phyloP scores from a whole-genome alignment of 2,113 vertebrate species.

The Ciconia stormi region DNA sequence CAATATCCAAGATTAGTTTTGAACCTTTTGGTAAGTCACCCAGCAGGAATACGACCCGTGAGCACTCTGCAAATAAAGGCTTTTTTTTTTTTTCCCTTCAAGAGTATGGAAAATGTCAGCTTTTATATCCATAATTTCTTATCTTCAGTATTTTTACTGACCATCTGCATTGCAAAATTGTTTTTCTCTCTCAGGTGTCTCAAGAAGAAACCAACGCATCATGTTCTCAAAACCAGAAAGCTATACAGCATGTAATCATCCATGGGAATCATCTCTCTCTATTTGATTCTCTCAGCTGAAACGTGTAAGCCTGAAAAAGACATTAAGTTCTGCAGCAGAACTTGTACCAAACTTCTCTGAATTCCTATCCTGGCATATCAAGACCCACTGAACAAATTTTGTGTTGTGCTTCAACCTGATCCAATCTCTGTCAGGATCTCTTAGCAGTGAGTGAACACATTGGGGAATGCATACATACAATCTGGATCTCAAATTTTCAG shows the following conservation, averaged over 20 bases:
- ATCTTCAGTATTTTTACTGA: not conserved
- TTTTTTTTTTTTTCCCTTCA: too few relatives aligned
- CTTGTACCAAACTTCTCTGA: not conserved
- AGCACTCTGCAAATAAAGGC: not conserved
- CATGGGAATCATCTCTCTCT: not conserved
- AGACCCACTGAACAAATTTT: not conserved
- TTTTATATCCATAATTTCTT: not conserved
- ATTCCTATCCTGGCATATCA: not conserved
- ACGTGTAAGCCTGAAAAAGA: not conserved
- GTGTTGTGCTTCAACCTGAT: not conserved
- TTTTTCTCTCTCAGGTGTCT: not conserved
- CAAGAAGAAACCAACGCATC: not conserved
- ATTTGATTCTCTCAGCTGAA: not conserved
- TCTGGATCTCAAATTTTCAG: not conserved
- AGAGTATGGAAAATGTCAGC: not conserved
- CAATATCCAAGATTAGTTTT: not conserved
- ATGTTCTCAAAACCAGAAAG: not conserved
- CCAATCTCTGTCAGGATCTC: not conserved
- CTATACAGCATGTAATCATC: not conserved
- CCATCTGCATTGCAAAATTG: not conserved
- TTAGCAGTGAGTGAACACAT: not conserved
- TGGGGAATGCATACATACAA: not conserved
- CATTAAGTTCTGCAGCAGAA: not conserved
- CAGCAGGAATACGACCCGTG: not conserved
- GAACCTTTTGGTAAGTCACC: not conserved